phyloP scores from a whole-genome alignment of 2,113 vertebrate genomes.

The Struthio camelus region DNA sequence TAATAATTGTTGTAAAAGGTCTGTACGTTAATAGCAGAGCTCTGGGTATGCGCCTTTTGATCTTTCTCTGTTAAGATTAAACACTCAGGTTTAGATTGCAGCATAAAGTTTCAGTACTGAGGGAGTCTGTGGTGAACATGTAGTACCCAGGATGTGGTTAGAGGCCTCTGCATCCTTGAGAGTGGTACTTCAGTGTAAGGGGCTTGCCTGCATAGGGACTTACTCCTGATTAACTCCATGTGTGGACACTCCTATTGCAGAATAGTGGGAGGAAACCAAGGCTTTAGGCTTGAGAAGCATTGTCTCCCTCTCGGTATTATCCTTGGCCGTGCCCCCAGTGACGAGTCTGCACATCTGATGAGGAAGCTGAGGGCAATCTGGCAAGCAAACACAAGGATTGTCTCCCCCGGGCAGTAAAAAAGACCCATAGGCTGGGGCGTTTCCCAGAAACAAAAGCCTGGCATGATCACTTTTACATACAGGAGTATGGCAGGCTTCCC shows the following conservation, averaged over 20 bases:
- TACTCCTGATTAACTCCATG: conserved; percentile 36
- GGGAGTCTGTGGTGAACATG: not conserved
- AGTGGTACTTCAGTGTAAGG: not conserved
- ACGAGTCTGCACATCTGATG: not conserved
- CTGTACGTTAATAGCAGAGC: not conserved
- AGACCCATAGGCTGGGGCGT: not conserved
- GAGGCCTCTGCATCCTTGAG: not conserved
- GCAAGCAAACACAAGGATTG: not conserved
- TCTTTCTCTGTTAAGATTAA: not conserved
- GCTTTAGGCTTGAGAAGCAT: not conserved
- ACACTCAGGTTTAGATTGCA: not conserved
- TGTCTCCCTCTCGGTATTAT: not conserved
- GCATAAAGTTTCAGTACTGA: not conserved
- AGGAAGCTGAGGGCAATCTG: conserved; percentile 1
- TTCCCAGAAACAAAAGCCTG: conserved; percentile 14
- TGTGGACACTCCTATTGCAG: conserved; percentile 28
- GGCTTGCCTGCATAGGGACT: not conserved
- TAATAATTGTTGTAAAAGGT: not conserved
- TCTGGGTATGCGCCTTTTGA: not conserved
- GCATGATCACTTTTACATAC: not conserved
- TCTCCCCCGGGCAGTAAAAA: not conserved
- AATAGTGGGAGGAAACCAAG: conserved; percentile 22
- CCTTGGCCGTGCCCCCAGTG: not conserved
- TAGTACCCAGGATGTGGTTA: conserved; percentile 29
- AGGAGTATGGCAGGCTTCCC: not conserved